Evolutionary conservation across 2,113 vertebrate species (phyloP), one percentile per base, ranked within the genome.

Genomic region (Cheirogaleus medius): DNA sequence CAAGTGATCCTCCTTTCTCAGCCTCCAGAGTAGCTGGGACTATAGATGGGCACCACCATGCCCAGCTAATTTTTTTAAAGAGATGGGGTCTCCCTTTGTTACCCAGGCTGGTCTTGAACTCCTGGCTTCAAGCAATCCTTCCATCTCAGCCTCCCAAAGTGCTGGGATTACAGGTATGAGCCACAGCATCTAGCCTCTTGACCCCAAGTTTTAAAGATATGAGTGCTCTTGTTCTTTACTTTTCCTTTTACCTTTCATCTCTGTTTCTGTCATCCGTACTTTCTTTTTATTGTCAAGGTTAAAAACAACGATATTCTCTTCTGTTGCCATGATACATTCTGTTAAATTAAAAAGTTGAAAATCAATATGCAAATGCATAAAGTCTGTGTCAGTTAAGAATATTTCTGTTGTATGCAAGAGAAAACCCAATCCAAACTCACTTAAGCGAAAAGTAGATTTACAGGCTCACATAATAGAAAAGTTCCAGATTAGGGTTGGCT

Each of bases 311-410:
- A 63, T 71, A 64, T 82, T 52, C 54, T 88, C 37, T 87, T 66
- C 18, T 74, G 34, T 58, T 76, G 52, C 84, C 90, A 42, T 74
- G 47, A 83, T 83, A 88, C 25, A 52, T n/a, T 88, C 37, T 90
- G 63, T 93, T 86, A 63, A 71, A 63, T 78, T 42, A 90, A 39
- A 93, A 63, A 86, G 56, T 25, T 94, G 63, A 90, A 90, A 76
- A 84, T 77, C 34, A 73, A 76, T 80, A 83, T 9, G 18, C 6
- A 37, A 76, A 56, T 56, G 8, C 49, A 88, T 60, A 52, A 49
- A 82, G 27, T 63, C 85, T 73, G 9, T 88, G 39, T 73, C n/a
- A 63, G 54, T 29, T 63, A 52, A 82, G 52, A 63, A 60, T 58
- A 60, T 63, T 86, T 93, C 29, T 77, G 29, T 93, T 56, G 34